Conservation (phyloP, 1,140 invertebrate species). For the Drosophila santomea region DNA sequence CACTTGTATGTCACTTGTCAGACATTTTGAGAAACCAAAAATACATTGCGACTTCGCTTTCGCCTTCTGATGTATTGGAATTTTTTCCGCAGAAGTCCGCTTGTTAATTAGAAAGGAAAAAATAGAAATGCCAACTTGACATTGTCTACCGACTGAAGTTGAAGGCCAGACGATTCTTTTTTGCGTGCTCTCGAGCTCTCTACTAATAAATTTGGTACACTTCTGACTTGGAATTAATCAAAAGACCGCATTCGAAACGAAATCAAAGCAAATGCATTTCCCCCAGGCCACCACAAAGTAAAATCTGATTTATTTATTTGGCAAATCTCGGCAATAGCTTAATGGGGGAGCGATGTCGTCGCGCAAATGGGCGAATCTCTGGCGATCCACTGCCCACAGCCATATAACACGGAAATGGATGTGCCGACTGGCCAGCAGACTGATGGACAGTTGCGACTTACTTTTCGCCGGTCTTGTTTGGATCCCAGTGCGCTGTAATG, state of each 20-base stretch:
- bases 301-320: slow-evolving; percentile 70
- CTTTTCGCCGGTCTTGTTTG: slow-evolving; percentile 43
- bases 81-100: slow-evolving; percentile 42
- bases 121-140: slow-evolving; percentile 69
- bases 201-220: slow-evolving; percentile 1
- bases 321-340: slow-evolving; percentile 48
- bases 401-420: slow-evolving; percentile 60
- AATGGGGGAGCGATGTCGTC: slow-evolving; percentile 30
- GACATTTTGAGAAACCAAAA: slow-evolving; percentile 52
- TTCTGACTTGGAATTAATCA: slow-evolving; percentile 37
- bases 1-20: slow-evolving; percentile 68
- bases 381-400: slow-evolving; percentile 4
- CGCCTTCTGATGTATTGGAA: slow-evolving; percentile 37
- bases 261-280: slow-evolving; percentile 69
- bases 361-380: slow-evolving; percentile 17
- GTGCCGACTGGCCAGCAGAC: slow-evolving; percentile 14
- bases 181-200: not conserved
- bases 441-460: slow-evolving; percentile 72
- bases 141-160: slow-evolving; percentile 68
- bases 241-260: slow-evolving; percentile 23
- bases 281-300: slow-evolving; percentile 47
- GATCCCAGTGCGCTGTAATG: slow-evolving; percentile 51
- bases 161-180: slow-evolving; percentile 52
- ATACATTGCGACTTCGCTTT: slow-evolving; percentile 22
- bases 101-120: slow-evolving; percentile 68